phyloP scores from a whole-genome alignment of 2,797 vertebrate genomes.

The Tadarida brasiliensis region DNA sequence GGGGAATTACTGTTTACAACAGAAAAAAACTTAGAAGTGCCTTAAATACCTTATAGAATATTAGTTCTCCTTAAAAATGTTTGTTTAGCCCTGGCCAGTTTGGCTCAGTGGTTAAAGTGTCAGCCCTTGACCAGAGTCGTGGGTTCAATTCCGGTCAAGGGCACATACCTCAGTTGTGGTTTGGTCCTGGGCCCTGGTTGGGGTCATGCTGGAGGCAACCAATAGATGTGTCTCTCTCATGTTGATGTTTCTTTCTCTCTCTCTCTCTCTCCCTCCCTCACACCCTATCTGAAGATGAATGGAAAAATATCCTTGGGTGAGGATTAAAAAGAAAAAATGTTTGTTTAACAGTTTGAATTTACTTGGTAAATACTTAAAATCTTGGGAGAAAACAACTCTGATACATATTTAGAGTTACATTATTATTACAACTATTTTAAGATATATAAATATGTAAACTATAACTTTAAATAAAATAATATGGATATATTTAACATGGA shows the following conservation, averaged over 20 bases:
- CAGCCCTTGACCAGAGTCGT: too few relatives aligned
- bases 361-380: background rate
- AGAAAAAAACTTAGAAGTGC: background rate
- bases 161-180: too few relatives aligned
- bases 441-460: background rate
- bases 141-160: too few relatives aligned
- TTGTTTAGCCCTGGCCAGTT: background rate
- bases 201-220: too few relatives aligned
- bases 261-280: too few relatives aligned
- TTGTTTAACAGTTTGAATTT: background rate
- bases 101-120: too few relatives aligned
- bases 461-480: background rate
- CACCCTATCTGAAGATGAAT: too few relatives aligned
- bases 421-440: background rate
- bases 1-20: background rate
- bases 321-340: too few relatives aligned
- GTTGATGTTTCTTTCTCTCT: too few relatives aligned
- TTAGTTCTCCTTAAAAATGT: background rate
- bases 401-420: background rate
- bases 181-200: too few relatives aligned
- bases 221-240: too few relatives aligned
- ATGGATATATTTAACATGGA: background rate
- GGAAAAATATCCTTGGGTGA: too few relatives aligned
- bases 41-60: background rate
- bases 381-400: background rate